A percentile compares a stretch with the other conserved stretches of the same genome.
Evolutionary conservation across 2,113 vertebrate genomes (phyloP).

Genomic region (Motacilla alba): DNA sequence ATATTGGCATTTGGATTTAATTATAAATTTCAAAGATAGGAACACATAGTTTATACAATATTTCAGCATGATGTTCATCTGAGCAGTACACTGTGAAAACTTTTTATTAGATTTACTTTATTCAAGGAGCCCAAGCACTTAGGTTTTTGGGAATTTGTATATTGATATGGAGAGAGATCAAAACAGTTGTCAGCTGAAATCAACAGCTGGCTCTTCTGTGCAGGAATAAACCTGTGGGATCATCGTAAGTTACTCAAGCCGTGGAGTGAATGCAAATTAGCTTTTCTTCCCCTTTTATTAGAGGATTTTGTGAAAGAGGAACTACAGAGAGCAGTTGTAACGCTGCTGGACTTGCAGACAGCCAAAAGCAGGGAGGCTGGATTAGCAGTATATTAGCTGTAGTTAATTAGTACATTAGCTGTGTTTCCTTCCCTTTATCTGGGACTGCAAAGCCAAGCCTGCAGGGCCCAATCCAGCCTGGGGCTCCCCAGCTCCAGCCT

Average conservation of each 20-base stretch:
- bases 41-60: background rate
- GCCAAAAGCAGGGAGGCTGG: background rate
- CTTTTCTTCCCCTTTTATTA: background rate
- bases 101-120: background rate
- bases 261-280: fast-evolving
- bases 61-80: background rate
- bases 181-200: background rate
- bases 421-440: background rate
- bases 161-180: background rate
- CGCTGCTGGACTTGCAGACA: background rate
- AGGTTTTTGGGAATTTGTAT: background rate
- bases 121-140: background rate
- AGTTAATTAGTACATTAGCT: background rate
- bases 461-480: fast-evolving
- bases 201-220: background rate
- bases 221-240: background rate
- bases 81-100: background rate
- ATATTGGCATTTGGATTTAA: conserved; percentile 24
- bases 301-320: background rate
- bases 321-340: background rate
- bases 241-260: fast-evolving
- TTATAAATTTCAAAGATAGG: conserved; percentile 13
- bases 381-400: background rate
- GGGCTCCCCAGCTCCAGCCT: background rate
- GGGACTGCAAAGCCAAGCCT: background rate